Base-by-base conservation (phyloP, 2,888 invertebrate genomes). In the Papilio protenor region DNA sequence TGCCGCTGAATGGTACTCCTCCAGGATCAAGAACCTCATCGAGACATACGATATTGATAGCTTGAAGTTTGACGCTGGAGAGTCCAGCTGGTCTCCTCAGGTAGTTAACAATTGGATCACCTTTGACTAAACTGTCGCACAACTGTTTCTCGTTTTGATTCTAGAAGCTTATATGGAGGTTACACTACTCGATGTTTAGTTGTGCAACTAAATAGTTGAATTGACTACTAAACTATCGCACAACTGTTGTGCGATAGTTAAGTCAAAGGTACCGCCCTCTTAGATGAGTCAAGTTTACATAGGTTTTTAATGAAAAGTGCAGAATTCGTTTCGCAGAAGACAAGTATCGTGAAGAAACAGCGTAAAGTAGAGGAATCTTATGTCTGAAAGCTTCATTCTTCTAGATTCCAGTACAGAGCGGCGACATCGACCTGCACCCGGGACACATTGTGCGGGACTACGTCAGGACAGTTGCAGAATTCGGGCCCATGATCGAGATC, bases 31-130 rank as follows among this genome's bases (percentile, higher is more conserved):
- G 76, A 85, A 88, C 8, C 82, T 98, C 2, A 92, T 96, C 81
- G 90, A 93, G 0, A 92, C 95, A 8, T 96, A 96, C 76, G 96
- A 96, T 0, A 95, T 98, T 33, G 96, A 97, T 83, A 96, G 96
- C 79, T 96, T 97, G 82, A 98, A 98, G 91, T 98, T 98, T 84
- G 97, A 98, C 84, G 98, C 97, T 66, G 98, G 98, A 40, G 97
- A 98, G 88, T 94, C 95, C 0, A 96, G 96, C 82, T 97, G 96
- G 96, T 90, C 96, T 64, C 96, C 97, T 52, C 95, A 96, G 88
- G 94, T 96, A 40, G 40, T 8, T 40, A 23, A 52, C 71, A 49
- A 16, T n/a, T 70, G 12, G 1, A 40, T 2, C 5, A 33, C 40
- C 6, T 40, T 40, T 40, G 40, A 40, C 40, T 40, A 40, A 40